A percentile compares a stretch with the other conserved stretches of the same genome.
These are phyloP conservation scores for Macrostomum lignano DNA, from an alignment of 1,140 invertebrate species.

Conservation along the genomic window DNA sequence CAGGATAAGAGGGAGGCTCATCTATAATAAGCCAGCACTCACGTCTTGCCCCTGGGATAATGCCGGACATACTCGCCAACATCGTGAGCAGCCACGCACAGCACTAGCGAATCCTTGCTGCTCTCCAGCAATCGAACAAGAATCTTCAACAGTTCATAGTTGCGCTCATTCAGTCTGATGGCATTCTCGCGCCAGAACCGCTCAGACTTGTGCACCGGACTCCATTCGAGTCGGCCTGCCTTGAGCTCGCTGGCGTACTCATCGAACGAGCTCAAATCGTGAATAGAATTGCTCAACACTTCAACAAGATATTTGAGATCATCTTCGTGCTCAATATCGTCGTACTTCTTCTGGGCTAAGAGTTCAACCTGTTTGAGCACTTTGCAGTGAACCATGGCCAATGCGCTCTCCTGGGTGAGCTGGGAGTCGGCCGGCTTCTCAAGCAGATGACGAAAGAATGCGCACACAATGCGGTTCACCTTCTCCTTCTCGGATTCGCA, in stretches of 20 bases:
- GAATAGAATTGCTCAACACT: conserved; percentile 25
- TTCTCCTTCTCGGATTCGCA: conserved; percentile 90
- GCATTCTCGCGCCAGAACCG: conserved; percentile 99
- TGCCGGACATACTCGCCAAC: conserved; percentile 97
- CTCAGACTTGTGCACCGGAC: conserved; percentile 91
- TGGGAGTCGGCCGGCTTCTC: too few relatives aligned
- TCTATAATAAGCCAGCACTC: too few relatives aligned
- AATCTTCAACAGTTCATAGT: conserved; percentile 79
- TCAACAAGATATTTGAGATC: too few relatives aligned
- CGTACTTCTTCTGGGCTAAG: conserved; percentile 60
- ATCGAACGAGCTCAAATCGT: conserved; percentile 49
- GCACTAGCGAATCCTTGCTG: conserved; percentile 57
- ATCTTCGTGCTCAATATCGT: too few relatives aligned
- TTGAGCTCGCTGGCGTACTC: conserved; percentile 88
- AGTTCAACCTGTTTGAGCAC: conserved; percentile 50
- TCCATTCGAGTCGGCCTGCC: conserved; percentile 88
- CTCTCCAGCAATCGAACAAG: conserved; percentile 62
- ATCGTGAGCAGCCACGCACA: conserved; percentile 88
- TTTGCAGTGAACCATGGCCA: conserved; percentile 56
- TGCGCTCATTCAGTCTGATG: conserved; percentile 72
- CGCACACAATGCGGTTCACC: conserved; percentile 79
- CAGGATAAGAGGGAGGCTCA: too few relatives aligned
- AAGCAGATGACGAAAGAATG: too few relatives aligned
- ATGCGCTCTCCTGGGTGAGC: conserved; percentile 85
- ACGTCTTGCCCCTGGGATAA: conserved; percentile 92